Percentiles rank a stretch among this genome's conserved stretches.
phyloP scores from a whole-genome alignment of 1,140 invertebrate species.

The Atta texana region DNA sequence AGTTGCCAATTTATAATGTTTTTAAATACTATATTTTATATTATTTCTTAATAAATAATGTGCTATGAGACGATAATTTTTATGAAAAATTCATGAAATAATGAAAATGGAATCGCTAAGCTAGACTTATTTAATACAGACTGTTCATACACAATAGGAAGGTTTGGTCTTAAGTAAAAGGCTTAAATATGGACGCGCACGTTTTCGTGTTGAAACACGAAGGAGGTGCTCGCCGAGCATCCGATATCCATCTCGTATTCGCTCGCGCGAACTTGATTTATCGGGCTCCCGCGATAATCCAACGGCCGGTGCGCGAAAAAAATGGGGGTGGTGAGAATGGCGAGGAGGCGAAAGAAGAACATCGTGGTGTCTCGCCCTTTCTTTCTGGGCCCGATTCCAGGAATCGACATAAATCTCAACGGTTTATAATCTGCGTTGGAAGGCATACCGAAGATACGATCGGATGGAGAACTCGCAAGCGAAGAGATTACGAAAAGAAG shows the following conservation, averaged over 20 bases:
- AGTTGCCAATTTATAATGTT: neutral
- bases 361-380: conserved; percentile 44
- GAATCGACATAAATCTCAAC: conserved; percentile 85
- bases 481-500: conserved; percentile 41
- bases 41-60: neutral
- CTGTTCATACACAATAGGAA: neutral
- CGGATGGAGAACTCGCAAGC: conserved; percentile 76
- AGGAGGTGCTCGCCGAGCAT: conserved; percentile 25
- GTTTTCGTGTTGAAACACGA: conserved; percentile 16
- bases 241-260: conserved; percentile 80
- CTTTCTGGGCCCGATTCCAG: conserved; percentile 78
- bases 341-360: conserved; percentile 66
- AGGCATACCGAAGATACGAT: conserved; percentile 83
- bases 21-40: neutral
- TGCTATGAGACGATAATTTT: neutral
- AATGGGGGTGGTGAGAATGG: conserved; percentile 54
- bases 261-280: conserved; percentile 82
- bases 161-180: neutral
- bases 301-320: conserved; percentile 59
- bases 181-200: neutral
- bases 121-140: neutral
- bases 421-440: conserved; percentile 84
- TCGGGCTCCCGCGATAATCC: conserved; percentile 78
- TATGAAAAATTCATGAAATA: neutral
- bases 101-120: neutral